Evolutionary conservation across 2,113 vertebrate species (phyloP), one percentile per base, ranked within the genome.

Genomic region (Falco punctatus): DNA sequence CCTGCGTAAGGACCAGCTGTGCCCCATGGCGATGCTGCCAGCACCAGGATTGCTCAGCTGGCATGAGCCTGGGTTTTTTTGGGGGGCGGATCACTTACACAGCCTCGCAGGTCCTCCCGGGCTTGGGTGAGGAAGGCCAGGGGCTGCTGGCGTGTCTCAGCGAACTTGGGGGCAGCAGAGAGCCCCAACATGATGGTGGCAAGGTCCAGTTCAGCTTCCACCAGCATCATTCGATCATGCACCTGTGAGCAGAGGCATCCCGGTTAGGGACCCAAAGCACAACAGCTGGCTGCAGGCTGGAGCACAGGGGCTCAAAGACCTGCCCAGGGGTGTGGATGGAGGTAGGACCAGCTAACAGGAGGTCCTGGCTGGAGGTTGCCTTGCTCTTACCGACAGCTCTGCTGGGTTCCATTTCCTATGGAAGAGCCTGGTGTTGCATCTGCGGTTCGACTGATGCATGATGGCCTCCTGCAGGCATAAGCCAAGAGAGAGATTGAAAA

Each of bases 1-100:
- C 46, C 40, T 0, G 20, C 0, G 8, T 95, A 2, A 95, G 88
- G 26, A 51, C 17, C 2, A 1, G 69, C 0, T 1, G 46, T 26
- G 59, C 13, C 32, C n/a, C 2, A 1, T 0, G 0, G 59, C 0
- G 2, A 61, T 44, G 78, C 22, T 1, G 0, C 32, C 28, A 8
- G 38, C 33, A 8, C 16, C 0, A 0, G 33, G 11, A 19, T 17
- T 2, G 3, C 24, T 0, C 8, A 35, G 64, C 64, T 1, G 8
- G 72, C 48, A 8, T 0, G 1, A 30, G 13, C 11, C 13, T 1
- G 2, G 48, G 32, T 22, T n/a, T 2, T 4, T 13, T 11, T 6
- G 4, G 15, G 7, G 20, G 55, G 27, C 13, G 16, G 38, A 38
- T 18, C 24, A 96, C 95, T 96, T 77, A 97, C 95, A 0, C 96